These are phyloP conservation scores for Chironex yamaguchii DNA, from an alignment of 30 jellyfish, hydroid and myxozoan species.

Conservation along the genomic window DNA sequence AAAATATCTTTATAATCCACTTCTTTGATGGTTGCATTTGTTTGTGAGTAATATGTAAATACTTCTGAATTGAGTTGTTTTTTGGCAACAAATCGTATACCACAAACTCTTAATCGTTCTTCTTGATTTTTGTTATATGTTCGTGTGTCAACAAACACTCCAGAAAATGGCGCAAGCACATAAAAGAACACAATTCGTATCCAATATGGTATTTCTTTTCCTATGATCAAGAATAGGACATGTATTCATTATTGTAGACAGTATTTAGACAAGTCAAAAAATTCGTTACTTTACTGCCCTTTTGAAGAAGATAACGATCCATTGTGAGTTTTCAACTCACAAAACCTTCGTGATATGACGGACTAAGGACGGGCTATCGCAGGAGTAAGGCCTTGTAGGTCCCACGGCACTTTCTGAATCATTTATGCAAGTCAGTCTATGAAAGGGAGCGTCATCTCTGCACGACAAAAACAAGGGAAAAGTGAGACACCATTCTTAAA, in stretches of 20 bases:
- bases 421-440: too few species aligned
- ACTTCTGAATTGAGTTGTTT: neutral
- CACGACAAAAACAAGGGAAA: too few species aligned
- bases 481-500: too few species aligned
- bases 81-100: neutral
- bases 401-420: too few species aligned
- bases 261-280: too few species aligned
- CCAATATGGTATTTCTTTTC: neutral
- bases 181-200: neutral
- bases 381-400: too few species aligned
- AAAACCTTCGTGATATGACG: too few species aligned
- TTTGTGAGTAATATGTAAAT: neutral
- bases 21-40: neutral
- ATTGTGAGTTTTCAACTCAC: too few species aligned
- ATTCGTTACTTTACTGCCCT: too few species aligned
- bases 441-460: too few species aligned
- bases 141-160: neutral
- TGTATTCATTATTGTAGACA: neutral
- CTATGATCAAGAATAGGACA: neutral
- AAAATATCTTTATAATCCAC: neutral
- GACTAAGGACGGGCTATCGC: too few species aligned
- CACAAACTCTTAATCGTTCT: neutral
- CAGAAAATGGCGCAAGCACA: neutral
- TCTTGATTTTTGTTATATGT: neutral
- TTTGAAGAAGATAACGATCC: too few species aligned